phyloP scores from a whole-genome alignment of 2,888 invertebrate species.

The Eugnorisma glareosa region DNA sequence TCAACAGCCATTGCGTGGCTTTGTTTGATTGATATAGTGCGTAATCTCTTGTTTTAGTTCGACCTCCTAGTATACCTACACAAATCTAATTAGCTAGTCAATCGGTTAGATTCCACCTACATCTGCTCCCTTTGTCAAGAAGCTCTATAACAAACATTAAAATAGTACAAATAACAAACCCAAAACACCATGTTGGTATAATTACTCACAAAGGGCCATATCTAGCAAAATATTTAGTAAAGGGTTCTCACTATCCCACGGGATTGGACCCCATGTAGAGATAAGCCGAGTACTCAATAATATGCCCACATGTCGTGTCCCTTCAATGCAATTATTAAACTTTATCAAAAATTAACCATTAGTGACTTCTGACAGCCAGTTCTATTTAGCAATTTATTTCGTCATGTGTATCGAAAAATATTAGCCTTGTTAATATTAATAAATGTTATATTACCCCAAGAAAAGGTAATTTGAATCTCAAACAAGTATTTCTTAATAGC shows the following conservation, averaged over 20 bases:
- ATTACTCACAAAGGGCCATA: conserved; percentile 53
- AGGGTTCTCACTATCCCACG: conserved; percentile 87
- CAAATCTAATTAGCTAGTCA: conserved; percentile 70
- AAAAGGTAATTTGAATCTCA: conserved; percentile 44
- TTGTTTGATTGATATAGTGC: conserved; percentile 88
- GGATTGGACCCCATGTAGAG: conserved; percentile 87
- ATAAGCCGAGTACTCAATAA: conserved; percentile 83
- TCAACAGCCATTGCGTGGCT: conserved; percentile 83
- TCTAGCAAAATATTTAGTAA: conserved; percentile 71
- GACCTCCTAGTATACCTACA: conserved; percentile 79
- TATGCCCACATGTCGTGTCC: conserved; percentile 87
- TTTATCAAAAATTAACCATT: conserved; percentile 66
- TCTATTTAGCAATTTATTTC: conserved; percentile 47
- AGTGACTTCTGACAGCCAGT: conserved; percentile 47
- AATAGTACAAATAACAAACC: conserved; percentile 9
- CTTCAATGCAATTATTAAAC: conserved; percentile 79
- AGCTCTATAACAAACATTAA: conserved; percentile 12
- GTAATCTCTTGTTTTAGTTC: conserved; percentile 84
- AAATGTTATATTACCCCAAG: conserved; percentile 44
- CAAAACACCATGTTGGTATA: conserved; percentile 36
- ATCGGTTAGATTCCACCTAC: conserved; percentile 29
- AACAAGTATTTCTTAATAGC: conserved; percentile 40
- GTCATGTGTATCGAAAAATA: conserved; percentile 35
- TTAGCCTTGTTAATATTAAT: conserved; percentile 34
- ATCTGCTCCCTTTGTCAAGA: conserved; percentile 31